These are phyloP conservation scores for Pteromalus puparum DNA, from an alignment of 1,140 invertebrate genomes.

Conservation along the genomic window DNA sequence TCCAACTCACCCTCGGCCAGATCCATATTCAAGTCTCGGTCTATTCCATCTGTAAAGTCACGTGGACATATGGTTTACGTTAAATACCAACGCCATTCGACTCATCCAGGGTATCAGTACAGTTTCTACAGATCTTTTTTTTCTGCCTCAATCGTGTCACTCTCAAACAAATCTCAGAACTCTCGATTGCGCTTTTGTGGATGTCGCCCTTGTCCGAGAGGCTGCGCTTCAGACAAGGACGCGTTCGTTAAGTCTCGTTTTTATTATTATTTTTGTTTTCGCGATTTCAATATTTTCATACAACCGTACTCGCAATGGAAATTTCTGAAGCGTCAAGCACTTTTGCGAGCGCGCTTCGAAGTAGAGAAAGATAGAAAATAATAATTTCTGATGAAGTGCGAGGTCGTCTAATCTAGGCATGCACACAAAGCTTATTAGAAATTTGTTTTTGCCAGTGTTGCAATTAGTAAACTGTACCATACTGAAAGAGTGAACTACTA, in stretches of 20 bases:
- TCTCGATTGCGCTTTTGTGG: conserved; percentile 31
- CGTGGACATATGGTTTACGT: conserved; percentile 21
- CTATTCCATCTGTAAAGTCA: conserved; percentile 75
- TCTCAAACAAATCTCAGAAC: conserved; percentile 26
- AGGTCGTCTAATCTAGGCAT: conserved; percentile 41
- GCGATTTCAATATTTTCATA: background rate
- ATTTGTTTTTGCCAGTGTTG: conserved; percentile 6
- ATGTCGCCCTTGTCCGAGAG: background rate
- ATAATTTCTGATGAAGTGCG: conserved; percentile 26
- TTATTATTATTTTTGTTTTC: background rate
- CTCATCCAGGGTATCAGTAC: background rate
- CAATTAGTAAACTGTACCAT: background rate
- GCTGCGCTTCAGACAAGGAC: background rate
- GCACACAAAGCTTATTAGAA: conserved; percentile 22
- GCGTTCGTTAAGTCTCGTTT: background rate
- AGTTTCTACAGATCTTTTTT: conserved; percentile 20
- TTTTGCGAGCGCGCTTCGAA: conserved; percentile 41
- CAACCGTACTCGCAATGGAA: conserved; percentile 35
- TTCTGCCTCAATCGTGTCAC: conserved; percentile 14
- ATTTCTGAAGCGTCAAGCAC: conserved; percentile 44
- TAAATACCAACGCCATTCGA: conserved; percentile 12
- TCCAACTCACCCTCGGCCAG: conserved; percentile 87
- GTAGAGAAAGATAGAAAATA: conserved; percentile 36
- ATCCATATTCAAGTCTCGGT: conserved; percentile 82
- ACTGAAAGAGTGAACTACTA: background rate